Evolutionary conservation across 2,797 vertebrate genomes (phyloP).

Genomic region (Enteromius fasciolatus): DNA sequence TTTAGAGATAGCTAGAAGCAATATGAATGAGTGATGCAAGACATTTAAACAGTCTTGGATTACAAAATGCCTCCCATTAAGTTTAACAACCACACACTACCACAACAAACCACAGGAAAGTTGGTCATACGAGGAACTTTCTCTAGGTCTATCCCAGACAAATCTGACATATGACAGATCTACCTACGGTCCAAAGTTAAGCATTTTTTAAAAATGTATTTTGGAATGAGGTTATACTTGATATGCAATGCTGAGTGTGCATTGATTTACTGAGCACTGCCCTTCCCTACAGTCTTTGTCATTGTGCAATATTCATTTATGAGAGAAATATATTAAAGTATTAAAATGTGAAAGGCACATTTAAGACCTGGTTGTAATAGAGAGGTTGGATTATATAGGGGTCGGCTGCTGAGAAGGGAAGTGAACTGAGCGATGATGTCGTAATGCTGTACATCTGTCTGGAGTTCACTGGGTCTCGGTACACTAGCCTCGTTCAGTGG

Average conservation of each 20-base stretch:
- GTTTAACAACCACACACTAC: slow-evolving; percentile 12
- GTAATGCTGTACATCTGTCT: slow-evolving; percentile 10
- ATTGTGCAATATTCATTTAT: background rate
- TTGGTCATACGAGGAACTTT: background rate
- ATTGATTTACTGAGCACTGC: background rate
- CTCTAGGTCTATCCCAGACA: background rate
- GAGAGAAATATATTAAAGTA: background rate
- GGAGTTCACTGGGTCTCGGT: slow-evolving; percentile 19
- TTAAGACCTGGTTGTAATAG: background rate
- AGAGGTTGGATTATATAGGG: background rate
- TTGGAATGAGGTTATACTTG: background rate
- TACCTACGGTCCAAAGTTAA: background rate
- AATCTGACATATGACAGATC: background rate
- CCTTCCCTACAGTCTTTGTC: background rate
- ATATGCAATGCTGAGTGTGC: background rate
- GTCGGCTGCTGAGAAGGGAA: background rate
- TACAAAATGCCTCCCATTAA: slow-evolving; percentile 12
- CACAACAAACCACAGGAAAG: slow-evolving; percentile 4
- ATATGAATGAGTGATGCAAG: slow-evolving; percentile 30
- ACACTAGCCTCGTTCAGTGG: slow-evolving; percentile 13
- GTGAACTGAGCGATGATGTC: background rate
- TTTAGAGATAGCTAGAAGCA: slow-evolving; percentile 41
- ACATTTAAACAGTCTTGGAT: slow-evolving; percentile 32
- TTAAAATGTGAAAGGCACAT: background rate
- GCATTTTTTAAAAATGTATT: background rate